Percentiles rank a stretch among this genome's conserved stretches.
Evolutionary conservation across 2,888 invertebrate genomes (phyloP).

Genomic region (Xestoiulus laeticollis): DNA sequence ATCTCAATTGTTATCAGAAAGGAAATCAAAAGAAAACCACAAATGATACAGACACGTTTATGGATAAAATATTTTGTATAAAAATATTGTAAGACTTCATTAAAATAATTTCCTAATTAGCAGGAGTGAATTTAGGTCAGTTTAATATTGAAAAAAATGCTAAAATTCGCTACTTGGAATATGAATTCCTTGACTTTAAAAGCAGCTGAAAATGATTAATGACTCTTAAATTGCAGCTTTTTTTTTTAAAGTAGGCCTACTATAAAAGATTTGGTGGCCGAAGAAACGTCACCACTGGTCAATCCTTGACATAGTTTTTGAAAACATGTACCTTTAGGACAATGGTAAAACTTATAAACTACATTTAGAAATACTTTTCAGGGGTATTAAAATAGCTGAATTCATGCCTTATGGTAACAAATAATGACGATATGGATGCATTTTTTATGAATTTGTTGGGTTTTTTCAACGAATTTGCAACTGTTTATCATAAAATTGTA

Average conservation of each 20-base stretch:
- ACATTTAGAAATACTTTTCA: too few relatives aligned
- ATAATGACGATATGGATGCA: too few relatives aligned
- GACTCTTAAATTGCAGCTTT: background rate
- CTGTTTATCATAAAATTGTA: too few relatives aligned
- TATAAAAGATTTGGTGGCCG: background rate
- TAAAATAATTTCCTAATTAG: constrained; percentile 23
- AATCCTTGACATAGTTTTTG: background rate
- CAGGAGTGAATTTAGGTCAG: background rate
- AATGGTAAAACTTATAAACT: background rate
- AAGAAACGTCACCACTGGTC: constrained; percentile 6
- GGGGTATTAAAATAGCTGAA: too few relatives aligned
- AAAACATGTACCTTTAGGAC: constrained; percentile 16
- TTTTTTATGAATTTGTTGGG: too few relatives aligned
- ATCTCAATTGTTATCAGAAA: background rate
- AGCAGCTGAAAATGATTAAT: constrained; percentile 2
- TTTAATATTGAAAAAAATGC: constrained; percentile 8
- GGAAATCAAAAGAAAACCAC: background rate
- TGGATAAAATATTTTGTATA: background rate
- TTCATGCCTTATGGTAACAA: too few relatives aligned
- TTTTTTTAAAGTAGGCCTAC: background rate
- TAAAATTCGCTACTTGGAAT: background rate
- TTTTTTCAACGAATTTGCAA: too few relatives aligned
- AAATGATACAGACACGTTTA: background rate
- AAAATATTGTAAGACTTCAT: background rate
- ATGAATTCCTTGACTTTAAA: background rate